Conservation (phyloP, 1,140 invertebrate genomes). For the Archivesica marissinica region DNA sequence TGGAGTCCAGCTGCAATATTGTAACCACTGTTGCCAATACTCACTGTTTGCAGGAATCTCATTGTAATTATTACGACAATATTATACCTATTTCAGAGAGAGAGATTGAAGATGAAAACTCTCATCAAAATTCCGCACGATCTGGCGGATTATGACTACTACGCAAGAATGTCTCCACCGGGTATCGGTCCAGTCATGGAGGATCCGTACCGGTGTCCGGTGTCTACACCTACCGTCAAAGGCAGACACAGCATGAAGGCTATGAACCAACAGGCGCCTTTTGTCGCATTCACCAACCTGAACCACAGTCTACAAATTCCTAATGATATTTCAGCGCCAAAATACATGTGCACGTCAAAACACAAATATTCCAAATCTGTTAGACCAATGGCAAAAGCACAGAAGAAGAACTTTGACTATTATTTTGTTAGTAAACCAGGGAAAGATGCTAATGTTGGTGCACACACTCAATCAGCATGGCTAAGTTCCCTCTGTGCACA, state of each 20-base stretch:
- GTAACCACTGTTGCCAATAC: no score
- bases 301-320: slow-evolving; percentile 54
- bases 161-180: background rate
- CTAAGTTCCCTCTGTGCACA: slow-evolving; percentile 46
- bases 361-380: background rate
- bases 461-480: slow-evolving; percentile 43
- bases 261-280: background rate
- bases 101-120: background rate
- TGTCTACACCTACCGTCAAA: slow-evolving; percentile 47
- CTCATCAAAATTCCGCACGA: background rate
- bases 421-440: slow-evolving; percentile 50
- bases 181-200: background rate
- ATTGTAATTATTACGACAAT: no score
- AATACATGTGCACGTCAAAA: slow-evolving; percentile 20
- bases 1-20: no score
- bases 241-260: background rate
- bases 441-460: slow-evolving; percentile 29
- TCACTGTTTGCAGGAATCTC: no score
- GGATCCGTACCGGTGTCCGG: slow-evolving; percentile 56
- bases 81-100: background rate
- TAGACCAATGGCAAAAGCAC: slow-evolving; percentile 34
- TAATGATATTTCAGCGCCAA: slow-evolving; percentile 2
- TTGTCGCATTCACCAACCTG: slow-evolving; percentile 40
- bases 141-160: background rate
- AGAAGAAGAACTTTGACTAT: slow-evolving; percentile 58